Evolutionary conservation across 64 coral and sea anemone species (phyloP), one percentile per base, ranked within the genome.

Genomic region (Exaiptasia diaphana): DNA sequence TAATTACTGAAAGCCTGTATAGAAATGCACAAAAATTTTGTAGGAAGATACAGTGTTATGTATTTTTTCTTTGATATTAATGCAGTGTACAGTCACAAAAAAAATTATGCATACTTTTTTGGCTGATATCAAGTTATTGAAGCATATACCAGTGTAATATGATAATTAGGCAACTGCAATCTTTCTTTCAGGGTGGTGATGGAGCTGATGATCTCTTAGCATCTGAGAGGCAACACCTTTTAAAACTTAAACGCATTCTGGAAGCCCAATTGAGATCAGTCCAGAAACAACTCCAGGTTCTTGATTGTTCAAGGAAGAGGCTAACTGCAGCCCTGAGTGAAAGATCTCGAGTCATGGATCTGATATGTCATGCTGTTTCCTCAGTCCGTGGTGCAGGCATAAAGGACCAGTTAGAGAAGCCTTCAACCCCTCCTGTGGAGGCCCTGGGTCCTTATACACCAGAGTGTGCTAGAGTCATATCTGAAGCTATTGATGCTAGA

Each of bases 391-490:
- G 95, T 13, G 90, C 95, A 10, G 89, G 90, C 1, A 78, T 92
- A 67, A 99, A 89, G 58, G 90, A 93, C 54, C 85, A 99, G 60
- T 35, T 92, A 28, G 95, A 99, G 6, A 99, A 89, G 48, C 95
- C 90, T 41, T 28, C 59, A 25, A 99, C 95, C 22, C 95, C 95
- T 4, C 46, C 84, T 8, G 80, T 89, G 20, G 95, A 99, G 20
- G 79, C 95, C 34, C 68, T 99, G n/a, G 95, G 95, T 8, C 95
- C 95, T n/a, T 99, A 99, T 52, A 99, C 89, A 17, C 95, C 95
- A 28, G 95, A 99, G 41, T 92, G 89, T 89, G 95, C 95, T 7
- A 93, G 73, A 33, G 89, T 76, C 10, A 85, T 99, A 53, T 81
- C 89, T 48, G 69, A 69, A 36, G 95, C 89, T 33, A 72, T 75